Percentiles rank a stretch among this genome's conserved stretches.
These are phyloP conservation scores for Phocides pigmalion DNA, from an alignment of 1,140 invertebrate genomes.

Conservation along the genomic window DNA sequence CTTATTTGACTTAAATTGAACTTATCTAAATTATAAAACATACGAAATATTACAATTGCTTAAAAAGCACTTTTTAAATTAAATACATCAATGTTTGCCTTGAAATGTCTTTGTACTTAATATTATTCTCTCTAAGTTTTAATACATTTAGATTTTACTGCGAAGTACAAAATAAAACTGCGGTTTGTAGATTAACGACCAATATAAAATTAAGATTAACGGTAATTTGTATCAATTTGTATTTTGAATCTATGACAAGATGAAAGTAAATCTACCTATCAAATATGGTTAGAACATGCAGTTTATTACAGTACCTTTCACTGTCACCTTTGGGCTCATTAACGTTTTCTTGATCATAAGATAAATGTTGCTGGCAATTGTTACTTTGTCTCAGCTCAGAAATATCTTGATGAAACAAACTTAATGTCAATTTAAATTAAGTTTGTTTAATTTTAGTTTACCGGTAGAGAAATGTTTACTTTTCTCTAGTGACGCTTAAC, in stretches of 20 bases:
- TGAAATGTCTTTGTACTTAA: background rate
- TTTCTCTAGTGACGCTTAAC: too few relatives aligned
- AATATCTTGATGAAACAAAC: background rate
- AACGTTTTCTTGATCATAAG: slow-evolving; percentile 7
- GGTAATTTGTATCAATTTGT: too few relatives aligned
- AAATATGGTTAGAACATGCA: slow-evolving; percentile 24
- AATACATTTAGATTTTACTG: too few relatives aligned
- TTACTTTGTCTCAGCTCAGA: background rate
- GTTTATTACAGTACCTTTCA: slow-evolving; percentile 26
- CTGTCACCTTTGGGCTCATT: slow-evolving; percentile 27
- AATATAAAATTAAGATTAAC: too few relatives aligned
- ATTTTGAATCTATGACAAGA: background rate
- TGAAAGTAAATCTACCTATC: slow-evolving; percentile 19
- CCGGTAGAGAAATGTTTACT: too few relatives aligned
- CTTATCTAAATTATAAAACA: background rate
- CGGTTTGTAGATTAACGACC: too few relatives aligned
- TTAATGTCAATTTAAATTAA: too few relatives aligned
- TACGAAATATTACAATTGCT: background rate
- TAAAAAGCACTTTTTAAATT: background rate
- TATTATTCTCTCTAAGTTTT: background rate
- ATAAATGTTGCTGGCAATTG: background rate
- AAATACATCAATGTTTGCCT: background rate
- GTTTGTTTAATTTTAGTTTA: too few relatives aligned
- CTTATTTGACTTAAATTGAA: slow-evolving; percentile 1
- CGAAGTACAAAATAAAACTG: too few relatives aligned